Percentiles rank a stretch among this genome's conserved stretches.
These are phyloP conservation scores for Apodemia mormo DNA, from an alignment of 2,888 invertebrate species.

Conservation along the genomic window DNA sequence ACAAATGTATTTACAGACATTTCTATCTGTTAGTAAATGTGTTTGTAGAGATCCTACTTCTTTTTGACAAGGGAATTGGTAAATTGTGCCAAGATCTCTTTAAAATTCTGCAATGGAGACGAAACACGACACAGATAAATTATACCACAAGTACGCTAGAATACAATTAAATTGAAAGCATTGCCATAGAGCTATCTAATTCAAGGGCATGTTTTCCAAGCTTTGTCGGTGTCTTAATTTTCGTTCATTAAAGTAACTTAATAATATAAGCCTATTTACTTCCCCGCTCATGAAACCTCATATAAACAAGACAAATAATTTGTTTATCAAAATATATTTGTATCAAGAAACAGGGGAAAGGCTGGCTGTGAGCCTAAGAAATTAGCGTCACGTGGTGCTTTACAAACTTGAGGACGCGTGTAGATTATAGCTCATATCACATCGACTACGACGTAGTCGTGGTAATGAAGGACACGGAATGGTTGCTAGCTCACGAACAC, in stretches of 20 bases:
- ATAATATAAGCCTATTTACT: background rate
- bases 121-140: background rate
- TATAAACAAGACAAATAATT: too few relatives aligned
- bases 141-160: background rate
- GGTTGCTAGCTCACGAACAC: too few relatives aligned
- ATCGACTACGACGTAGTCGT: too few relatives aligned
- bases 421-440: too few relatives aligned
- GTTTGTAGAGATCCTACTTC: conserved; percentile 7
- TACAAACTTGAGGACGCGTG: too few relatives aligned
- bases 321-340: too few relatives aligned
- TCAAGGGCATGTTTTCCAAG: background rate
- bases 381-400: too few relatives aligned
- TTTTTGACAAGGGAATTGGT: conserved; percentile 13
- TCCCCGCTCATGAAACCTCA: background rate
- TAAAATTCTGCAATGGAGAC: background rate
- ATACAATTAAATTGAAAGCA: too few relatives aligned
- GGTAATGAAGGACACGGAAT: too few relatives aligned
- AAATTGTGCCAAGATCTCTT: conserved; percentile 17
- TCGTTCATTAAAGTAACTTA: background rate
- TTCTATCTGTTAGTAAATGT: conserved; percentile 16
- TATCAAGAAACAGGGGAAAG: too few relatives aligned
- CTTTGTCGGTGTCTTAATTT: background rate
- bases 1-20: conserved; percentile 3
- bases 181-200: background rate
- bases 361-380: too few relatives aligned